phyloP scores from a whole-genome alignment of 2,113 vertebrate genomes.

The Oreochromis tanganicae region DNA sequence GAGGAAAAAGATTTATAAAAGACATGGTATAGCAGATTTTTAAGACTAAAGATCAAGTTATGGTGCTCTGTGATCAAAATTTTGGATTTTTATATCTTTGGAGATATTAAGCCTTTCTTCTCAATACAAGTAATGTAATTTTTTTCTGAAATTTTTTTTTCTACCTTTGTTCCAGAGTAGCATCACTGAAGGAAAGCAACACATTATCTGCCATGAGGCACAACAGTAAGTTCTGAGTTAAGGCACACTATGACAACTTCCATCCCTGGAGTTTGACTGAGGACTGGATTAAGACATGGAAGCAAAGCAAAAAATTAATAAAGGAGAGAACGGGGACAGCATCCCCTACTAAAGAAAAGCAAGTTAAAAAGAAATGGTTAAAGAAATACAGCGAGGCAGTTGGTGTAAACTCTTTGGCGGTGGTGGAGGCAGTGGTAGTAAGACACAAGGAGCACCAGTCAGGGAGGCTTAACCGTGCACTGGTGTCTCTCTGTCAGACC shows the following conservation, averaged over 20 bases:
- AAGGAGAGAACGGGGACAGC: neutral
- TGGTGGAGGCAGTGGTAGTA: slow-evolving; percentile 11
- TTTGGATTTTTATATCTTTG: neutral
- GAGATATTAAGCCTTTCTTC: neutral
- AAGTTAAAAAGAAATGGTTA: neutral
- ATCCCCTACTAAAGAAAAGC: neutral
- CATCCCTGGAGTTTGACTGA: neutral
- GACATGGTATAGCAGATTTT: neutral
- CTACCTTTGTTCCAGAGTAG: neutral
- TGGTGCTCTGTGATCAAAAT: neutral
- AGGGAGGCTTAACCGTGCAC: slow-evolving; percentile 35
- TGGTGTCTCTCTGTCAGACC: slow-evolving; percentile 41
- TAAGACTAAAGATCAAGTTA: neutral
- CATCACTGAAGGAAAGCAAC: neutral
- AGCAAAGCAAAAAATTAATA: neutral
- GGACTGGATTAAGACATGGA: neutral
- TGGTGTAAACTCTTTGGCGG: neutral
- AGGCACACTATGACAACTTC: neutral
- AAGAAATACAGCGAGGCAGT: neutral
- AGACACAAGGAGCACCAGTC: slow-evolving; percentile 55
- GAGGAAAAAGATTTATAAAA: neutral
- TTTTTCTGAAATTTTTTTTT: neutral
- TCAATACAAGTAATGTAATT: neutral
- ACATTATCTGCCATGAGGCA: neutral
- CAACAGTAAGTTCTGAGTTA: neutral